Evolutionary conservation across 2,797 vertebrate species (phyloP), one percentile per base, ranked within the genome.

Genomic region (Etheostoma perlongum): DNA sequence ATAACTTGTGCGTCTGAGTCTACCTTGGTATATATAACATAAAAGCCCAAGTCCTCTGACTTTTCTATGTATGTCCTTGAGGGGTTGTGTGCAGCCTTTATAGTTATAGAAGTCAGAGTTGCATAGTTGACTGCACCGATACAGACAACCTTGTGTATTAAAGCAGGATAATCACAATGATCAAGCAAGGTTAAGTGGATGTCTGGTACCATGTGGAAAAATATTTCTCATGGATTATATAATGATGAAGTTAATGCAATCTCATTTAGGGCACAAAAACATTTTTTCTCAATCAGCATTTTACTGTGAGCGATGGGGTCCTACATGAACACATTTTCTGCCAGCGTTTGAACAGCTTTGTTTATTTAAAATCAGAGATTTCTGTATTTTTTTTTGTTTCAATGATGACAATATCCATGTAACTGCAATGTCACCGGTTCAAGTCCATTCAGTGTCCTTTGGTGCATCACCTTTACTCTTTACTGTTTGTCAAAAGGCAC

Each of bases 1-100:
- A 92, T 87, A 75, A 81, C 54, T 59, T 66, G 49, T 58, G 78
- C 14, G 0, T 78, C 27, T 62, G 61, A 74, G 76, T 27, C 64
- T 69, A 53, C 27, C 69, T 83, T 76, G 68, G 76, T 83, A 55
- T 88, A 84, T 88, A 84, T 89, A 79, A 82, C 74, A 86, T 79
- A 73, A 74, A 87, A 82, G 82, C 72, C 53, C 48, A 23, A 51
- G 73, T 76, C 42, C 84, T 67, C 33, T 53, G 84, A 81, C 82
- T 84, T 76, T 27, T 85, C 77, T 86, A 81, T 91, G 86, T 67
- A 33, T 63, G 82, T 76, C 84, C 74, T 72, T n/a, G 13, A 59
- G 70, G 74, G 74, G 1, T 60, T 60, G 65, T 66, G 64, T 67
- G 59, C 42, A 2, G 36, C 48, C 49, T 84, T 57, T 67, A 47